Evolutionary conservation across 1,140 invertebrate species (phyloP).

Genomic region (Adelges cooleyi): DNA sequence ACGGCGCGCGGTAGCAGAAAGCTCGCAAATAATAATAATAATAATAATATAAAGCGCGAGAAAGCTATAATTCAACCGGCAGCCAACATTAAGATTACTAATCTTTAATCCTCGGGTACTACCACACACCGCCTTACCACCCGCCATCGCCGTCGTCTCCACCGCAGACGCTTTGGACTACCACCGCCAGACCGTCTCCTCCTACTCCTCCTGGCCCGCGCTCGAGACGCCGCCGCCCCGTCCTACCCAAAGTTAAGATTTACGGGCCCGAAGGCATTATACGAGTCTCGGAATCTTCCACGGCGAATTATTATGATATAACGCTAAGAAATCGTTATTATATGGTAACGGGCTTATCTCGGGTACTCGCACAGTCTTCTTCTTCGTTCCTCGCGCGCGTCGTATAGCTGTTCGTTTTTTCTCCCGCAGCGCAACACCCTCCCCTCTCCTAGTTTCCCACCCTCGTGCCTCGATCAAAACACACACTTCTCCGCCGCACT

Average conservation of each 20-base stretch:
- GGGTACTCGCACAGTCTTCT: conserved; percentile 19
- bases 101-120: conserved; percentile 27
- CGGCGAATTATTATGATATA: conserved; percentile 29
- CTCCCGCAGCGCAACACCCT: background rate
- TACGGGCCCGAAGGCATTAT: conserved; percentile 27
- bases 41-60: conserved; percentile 26
- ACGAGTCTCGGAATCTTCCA: conserved; percentile 19
- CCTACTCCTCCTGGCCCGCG: background rate
- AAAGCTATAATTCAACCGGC: conserved; percentile 29
- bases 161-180: background rate
- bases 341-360: conserved; percentile 29
- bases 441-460: too few relatives aligned
- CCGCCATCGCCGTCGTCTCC: background rate
- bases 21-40: conserved; percentile 27
- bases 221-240: background rate
- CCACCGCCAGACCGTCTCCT: background rate
- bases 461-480: background rate
- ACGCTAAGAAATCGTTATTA: conserved; percentile 29
- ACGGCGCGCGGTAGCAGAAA: background rate
- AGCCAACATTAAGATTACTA: conserved; percentile 29
- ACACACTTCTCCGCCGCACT: background rate
- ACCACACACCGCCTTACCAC: background rate
- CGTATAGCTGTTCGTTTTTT: background rate
- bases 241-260: conserved; percentile 24
- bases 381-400: background rate